Percentiles rank a stretch among this genome's conserved stretches.
These are phyloP conservation scores for Aphaenogaster ashmeadi DNA, from an alignment of 1,140 invertebrate genomes.

Conservation along the genomic window DNA sequence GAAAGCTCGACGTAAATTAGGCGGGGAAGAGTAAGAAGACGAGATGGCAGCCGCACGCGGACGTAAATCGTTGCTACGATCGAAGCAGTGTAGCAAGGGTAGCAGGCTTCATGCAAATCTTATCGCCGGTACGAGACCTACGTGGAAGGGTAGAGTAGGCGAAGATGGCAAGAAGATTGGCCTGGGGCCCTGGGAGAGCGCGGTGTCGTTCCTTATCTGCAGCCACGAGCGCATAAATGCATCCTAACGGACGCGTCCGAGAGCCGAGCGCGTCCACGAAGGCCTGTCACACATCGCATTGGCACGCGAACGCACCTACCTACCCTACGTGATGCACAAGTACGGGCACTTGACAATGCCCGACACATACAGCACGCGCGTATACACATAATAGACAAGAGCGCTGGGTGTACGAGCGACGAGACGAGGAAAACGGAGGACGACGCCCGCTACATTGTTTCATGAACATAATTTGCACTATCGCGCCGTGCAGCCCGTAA, in stretches of 20 bases:
- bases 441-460: constrained; percentile 79
- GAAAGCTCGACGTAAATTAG: constrained; percentile 42
- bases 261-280: constrained; percentile 49
- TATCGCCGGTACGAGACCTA: constrained; percentile 70
- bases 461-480: constrained; percentile 85
- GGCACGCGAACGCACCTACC: constrained; percentile 37
- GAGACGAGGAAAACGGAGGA: constrained; percentile 49
- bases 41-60: constrained; percentile 56
- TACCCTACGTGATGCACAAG: constrained; percentile 12
- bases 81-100: constrained; percentile 48
- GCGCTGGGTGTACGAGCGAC: constrained; percentile 52
- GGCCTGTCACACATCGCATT: constrained; percentile 47
- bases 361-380: constrained; percentile 17
- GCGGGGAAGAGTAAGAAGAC: constrained; percentile 24
- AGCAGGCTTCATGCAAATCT: constrained; percentile 71
- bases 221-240: constrained; percentile 82
- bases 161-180: constrained; percentile 82
- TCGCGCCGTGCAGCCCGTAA: constrained; percentile 79
- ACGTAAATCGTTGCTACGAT: constrained; percentile 74
- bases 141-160: constrained; percentile 44
- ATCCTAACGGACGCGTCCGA: constrained; percentile 77
- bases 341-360: constrained; percentile 25
- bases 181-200: constrained; percentile 70
- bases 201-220: constrained; percentile 83
- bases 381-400: constrained; percentile 39